Percentiles rank a stretch among this genome's conserved stretches.
phyloP scores from a whole-genome alignment of 2,888 invertebrate genomes.

The Drosophila eohydei region DNA sequence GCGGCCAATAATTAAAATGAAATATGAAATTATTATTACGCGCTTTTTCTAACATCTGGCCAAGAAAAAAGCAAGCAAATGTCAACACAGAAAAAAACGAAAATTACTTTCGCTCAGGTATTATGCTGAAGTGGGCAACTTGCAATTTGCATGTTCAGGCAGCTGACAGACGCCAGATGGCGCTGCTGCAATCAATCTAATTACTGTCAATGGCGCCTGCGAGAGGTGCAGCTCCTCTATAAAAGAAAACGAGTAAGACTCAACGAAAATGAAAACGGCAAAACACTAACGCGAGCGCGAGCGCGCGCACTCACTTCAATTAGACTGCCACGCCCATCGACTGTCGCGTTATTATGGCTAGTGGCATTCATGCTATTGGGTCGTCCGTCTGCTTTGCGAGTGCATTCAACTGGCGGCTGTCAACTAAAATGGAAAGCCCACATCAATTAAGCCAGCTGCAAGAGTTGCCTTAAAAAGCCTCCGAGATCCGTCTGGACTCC shows the following conservation, averaged over 20 bases:
- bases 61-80: slow-evolving; percentile 31
- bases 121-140: slow-evolving; percentile 49
- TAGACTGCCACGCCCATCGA: slow-evolving; percentile 37
- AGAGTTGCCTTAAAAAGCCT: slow-evolving; percentile 21
- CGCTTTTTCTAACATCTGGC: slow-evolving; percentile 18
- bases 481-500: slow-evolving; percentile 16
- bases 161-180: slow-evolving; percentile 40
- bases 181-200: slow-evolving; percentile 72
- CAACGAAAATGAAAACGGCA: not conserved
- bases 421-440: slow-evolving; percentile 79
- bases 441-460: slow-evolving; percentile 72
- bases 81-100: slow-evolving; percentile 43
- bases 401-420: slow-evolving; percentile 55
- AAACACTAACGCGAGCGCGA: not conserved
- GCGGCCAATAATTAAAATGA: slow-evolving; percentile 47
- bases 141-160: slow-evolving; percentile 57
- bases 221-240: slow-evolving; percentile 9
- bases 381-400: slow-evolving; percentile 49
- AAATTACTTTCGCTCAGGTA: slow-evolving; percentile 75
- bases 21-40: slow-evolving; percentile 57
- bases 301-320: slow-evolving; percentile 55
- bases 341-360: slow-evolving; percentile 5
- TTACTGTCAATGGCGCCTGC: slow-evolving; percentile 71
- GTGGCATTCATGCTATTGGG: slow-evolving; percentile 53
- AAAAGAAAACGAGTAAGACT: slow-evolving; percentile 1